Evolutionary conservation across 2,113 vertebrate species (phyloP), one percentile per base, ranked within the genome.

Genomic region (Cololabis saira): DNA sequence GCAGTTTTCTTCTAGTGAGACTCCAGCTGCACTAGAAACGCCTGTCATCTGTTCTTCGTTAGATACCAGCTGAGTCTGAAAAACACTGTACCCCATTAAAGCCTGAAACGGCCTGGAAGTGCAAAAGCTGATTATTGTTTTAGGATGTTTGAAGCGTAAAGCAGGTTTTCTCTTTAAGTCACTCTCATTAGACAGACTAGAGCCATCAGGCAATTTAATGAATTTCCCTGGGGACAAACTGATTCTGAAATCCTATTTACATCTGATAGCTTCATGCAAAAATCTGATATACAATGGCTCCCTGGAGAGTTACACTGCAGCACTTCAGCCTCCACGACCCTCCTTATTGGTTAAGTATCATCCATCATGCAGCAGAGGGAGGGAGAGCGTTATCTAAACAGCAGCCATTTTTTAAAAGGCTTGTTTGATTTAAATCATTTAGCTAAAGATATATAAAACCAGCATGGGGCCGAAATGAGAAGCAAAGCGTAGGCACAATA

Each of bases 401-500:
- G 53, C 60, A 69, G 73, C 55, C 81, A 80, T 78, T 67, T 66
- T n/a, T 71, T 70, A 68, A 80, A 88, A 56, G 76, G 58, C 69
- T 82, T 62, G 52, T 86, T 80, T 73, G 82, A 87, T 80, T 84
- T 80, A 75, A 77, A 87, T 77, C 64, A 78, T 82, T 62, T 52
- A 68, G 54, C 27, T 61, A 19, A 48, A 12, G 64, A 71, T 66
- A 71, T 68, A 75, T 67, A 80, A 67, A 72, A 63, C 43, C 62
- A 61, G 52, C 15, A 27, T 76, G 64, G 19, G 49, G 66, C 62
- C 40, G 52, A 44, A 19, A 56, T 40, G 33, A 67, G 62, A 33
- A 62, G 50, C 22, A 37, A 55, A 19, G 62, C 67, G 11, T 47
- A 63, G 76, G 57, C 44, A 22, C 67, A 44, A 71, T 86, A 82